Evolutionary conservation across 2,797 vertebrate species (phyloP), one percentile per base, ranked within the genome.

Genomic region (Chiroxiphia lanceolata): DNA sequence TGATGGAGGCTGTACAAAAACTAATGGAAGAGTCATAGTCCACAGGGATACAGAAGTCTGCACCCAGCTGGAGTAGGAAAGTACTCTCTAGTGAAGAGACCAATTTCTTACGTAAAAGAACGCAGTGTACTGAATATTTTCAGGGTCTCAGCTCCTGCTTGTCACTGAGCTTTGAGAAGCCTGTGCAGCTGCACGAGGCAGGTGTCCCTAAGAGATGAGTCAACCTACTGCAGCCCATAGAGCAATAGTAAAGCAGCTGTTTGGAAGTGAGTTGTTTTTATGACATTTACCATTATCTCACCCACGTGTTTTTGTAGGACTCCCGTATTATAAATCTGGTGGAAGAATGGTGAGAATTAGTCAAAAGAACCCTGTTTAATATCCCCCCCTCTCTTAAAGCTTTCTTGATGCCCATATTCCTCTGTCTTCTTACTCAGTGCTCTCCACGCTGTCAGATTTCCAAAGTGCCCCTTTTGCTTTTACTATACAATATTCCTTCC

Each of bases 1-100:
- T 42, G 8, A 40, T 5, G 1, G 1, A 63, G 36, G 8, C 0
- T 0, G 2, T 11, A 23, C 4, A 53, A 50, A 77, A 78, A 20
- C 5, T 8, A 11, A 3, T 38, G 15, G 6, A 15, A 27, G 25
- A 44, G 12, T 17, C 14, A 22, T 6, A 36, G 13, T 12, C 56
- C 26, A 17, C 9, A 25, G 21, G 13, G 9, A 31, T 54, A 16
- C 1, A 45, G 64, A 65, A 20, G 6, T 40, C 3, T 13, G 4
- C 1, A 40, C 0, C 2, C 4, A 64, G 6, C 20, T 65, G 50
- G 31, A 64, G 17, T 0, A 70, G 2, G 7, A 34, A 57, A 83
- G 13, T 12, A 23, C 3, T 54, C 10, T 23, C 6, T 15, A 2
- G 13, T 53, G n/a, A 48, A 53, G 12, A 57, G 26, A 10, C 2